phyloP scores from a whole-genome alignment of 2,113 vertebrate genomes.

The Plecotus auritus region DNA sequence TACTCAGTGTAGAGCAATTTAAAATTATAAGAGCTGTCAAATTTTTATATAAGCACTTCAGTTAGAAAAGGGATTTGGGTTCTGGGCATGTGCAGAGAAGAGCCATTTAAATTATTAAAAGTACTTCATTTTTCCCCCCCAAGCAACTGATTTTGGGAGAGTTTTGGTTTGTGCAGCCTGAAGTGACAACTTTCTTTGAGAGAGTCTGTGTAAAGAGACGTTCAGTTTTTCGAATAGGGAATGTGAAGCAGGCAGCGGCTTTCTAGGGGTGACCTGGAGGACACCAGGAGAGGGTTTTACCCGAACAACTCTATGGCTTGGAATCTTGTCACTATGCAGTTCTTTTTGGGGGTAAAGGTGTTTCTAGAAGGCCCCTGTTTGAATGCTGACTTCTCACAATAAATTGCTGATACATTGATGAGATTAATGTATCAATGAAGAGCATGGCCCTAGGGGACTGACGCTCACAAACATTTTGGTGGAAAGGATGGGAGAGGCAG shows the following conservation, averaged over 20 bases:
- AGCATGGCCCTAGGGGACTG: neutral
- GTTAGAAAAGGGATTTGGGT: conserved; percentile 86
- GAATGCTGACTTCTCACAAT: neutral
- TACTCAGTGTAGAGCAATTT: conserved; percentile 89
- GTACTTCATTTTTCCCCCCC: conserved; percentile 79
- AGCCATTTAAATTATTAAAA: conserved; percentile 87
- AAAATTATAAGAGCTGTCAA: conserved; percentile 92
- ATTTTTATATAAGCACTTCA: conserved; percentile 91
- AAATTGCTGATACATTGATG: neutral
- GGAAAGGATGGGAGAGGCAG: neutral
- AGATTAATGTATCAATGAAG: neutral
- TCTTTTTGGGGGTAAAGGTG: neutral
- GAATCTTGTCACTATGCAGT: neutral
- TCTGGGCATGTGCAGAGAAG: conserved; percentile 85
- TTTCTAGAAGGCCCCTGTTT: conserved; percentile 21
- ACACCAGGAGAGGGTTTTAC: neutral
- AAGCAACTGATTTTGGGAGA: conserved; percentile 86
- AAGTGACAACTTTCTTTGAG: conserved; percentile 83
- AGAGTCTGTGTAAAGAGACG: conserved; percentile 74
- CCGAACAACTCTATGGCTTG: neutral
- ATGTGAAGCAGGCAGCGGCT: neutral
- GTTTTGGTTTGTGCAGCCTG: conserved; percentile 79
- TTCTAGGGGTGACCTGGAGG: neutral
- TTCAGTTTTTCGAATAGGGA: conserved; percentile 64
- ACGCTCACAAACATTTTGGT: neutral